These are phyloP conservation scores for Morphnarchus princeps DNA, from an alignment of 2,113 vertebrate genomes.

Conservation along the genomic window DNA sequence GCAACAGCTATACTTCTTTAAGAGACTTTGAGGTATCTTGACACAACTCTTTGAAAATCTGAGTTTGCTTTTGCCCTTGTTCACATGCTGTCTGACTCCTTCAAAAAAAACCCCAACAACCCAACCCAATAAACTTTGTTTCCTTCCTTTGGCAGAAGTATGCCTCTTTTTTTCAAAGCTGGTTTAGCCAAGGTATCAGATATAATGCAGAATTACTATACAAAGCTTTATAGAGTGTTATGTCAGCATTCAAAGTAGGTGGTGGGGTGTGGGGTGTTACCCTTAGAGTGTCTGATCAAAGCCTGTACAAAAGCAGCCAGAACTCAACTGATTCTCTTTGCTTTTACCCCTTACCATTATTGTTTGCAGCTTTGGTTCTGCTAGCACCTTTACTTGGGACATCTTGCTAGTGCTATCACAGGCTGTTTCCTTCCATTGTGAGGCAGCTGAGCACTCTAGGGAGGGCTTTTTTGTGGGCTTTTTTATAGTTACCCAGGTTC, in stretches of 20 bases:
- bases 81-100: not conserved
- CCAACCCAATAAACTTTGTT: not conserved
- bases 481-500: not conserved
- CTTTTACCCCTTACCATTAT: not conserved
- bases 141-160: not conserved
- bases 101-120: not conserved
- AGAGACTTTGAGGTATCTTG: not conserved
- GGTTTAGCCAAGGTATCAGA: not conserved
- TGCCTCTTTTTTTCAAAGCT: not conserved
- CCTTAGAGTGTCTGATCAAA: not conserved
- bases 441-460: not conserved
- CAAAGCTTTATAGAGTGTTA: not conserved
- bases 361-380: not conserved
- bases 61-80: not conserved
- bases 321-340: not conserved
- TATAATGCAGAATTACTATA: not conserved
- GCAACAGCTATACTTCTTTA: not conserved
- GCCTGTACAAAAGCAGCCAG: not conserved
- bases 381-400: not conserved
- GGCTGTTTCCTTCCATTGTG: not conserved
- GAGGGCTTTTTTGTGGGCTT: not conserved
- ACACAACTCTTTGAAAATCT: not conserved
- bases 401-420: not conserved
- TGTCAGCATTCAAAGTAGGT: not conserved
- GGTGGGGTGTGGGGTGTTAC: not conserved